phyloP scores from a whole-genome alignment of 2,113 vertebrate genomes.

The Calonectris borealis region DNA sequence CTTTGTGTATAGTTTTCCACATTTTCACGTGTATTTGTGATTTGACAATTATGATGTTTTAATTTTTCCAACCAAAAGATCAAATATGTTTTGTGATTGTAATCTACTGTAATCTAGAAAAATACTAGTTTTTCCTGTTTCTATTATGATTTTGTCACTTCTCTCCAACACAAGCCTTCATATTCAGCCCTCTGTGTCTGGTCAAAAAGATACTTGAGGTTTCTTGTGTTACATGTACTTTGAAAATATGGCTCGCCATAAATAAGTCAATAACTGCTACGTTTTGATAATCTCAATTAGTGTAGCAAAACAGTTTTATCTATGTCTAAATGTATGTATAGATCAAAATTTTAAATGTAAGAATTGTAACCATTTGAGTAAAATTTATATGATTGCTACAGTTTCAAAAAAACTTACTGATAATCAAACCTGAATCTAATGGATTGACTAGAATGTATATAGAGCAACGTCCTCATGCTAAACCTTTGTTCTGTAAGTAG shows the following conservation, averaged over 20 bases:
- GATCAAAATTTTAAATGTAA: neutral
- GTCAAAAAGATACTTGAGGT: neutral
- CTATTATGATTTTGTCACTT: neutral
- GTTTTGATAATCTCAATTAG: neutral
- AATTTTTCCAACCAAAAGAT: neutral
- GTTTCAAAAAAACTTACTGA: neutral
- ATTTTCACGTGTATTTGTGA: neutral
- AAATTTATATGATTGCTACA: neutral
- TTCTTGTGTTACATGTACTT: neutral
- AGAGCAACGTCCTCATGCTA: neutral
- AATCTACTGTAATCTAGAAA: neutral
- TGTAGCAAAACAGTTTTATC: neutral
- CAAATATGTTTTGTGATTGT: neutral
- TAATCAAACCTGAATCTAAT: neutral
- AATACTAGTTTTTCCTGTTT: neutral
- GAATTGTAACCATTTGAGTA: neutral
- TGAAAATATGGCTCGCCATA: neutral
- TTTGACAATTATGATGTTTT: neutral
- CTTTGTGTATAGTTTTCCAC: neutral
- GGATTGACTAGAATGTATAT: neutral
- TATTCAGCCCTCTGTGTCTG: neutral
- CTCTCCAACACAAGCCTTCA: neutral
- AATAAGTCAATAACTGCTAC: neutral
- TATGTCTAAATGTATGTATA: neutral
- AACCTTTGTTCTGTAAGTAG: neutral